Conservation (phyloP, 2,888 invertebrate genomes). For the Caenorhabditis doughertyi region DNA sequence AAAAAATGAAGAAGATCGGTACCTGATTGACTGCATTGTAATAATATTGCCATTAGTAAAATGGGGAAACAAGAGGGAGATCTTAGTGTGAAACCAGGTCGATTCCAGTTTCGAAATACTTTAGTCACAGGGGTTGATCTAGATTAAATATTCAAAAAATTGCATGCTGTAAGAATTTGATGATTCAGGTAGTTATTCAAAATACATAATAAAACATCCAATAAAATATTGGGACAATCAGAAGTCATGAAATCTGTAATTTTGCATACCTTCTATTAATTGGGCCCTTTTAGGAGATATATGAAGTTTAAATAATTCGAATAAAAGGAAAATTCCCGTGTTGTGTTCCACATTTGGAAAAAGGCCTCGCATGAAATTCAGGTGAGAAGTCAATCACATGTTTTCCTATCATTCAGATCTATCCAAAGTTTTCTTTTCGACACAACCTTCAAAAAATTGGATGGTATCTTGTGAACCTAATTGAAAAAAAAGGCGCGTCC, state of each 20-base stretch:
- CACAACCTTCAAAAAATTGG: neutral
- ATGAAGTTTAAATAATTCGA: too few relatives aligned
- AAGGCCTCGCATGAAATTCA: conserved; percentile 13
- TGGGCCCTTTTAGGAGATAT: too few relatives aligned
- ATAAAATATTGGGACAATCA: too few relatives aligned
- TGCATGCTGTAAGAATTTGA: too few relatives aligned
- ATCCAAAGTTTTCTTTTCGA: conserved; percentile 9
- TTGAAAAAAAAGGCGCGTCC: neutral
- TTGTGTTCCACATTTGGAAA: neutral
- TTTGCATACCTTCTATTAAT: too few relatives aligned
- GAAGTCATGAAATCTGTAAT: too few relatives aligned
- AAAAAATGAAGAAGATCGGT: conserved; percentile 25
- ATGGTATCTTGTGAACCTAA: neutral
- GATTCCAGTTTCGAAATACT: conserved; percentile 38
- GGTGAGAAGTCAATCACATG: conserved; percentile 20
- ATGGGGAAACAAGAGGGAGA: neutral
- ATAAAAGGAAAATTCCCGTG: neutral
- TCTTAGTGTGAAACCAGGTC: conserved; percentile 33
- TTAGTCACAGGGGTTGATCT: conserved; percentile 18
- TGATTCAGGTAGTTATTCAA: too few relatives aligned
- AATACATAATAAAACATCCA: too few relatives aligned
- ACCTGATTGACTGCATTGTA: conserved; percentile 56
- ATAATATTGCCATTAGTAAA: conserved; percentile 58
- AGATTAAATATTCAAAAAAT: conserved; percentile 31
- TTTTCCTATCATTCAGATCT: conserved; percentile 26